Evolutionary conservation across 2,797 vertebrate genomes (phyloP), one percentile per base, ranked within the genome.

Genomic region (Oryzias dopingdopingensis): DNA sequence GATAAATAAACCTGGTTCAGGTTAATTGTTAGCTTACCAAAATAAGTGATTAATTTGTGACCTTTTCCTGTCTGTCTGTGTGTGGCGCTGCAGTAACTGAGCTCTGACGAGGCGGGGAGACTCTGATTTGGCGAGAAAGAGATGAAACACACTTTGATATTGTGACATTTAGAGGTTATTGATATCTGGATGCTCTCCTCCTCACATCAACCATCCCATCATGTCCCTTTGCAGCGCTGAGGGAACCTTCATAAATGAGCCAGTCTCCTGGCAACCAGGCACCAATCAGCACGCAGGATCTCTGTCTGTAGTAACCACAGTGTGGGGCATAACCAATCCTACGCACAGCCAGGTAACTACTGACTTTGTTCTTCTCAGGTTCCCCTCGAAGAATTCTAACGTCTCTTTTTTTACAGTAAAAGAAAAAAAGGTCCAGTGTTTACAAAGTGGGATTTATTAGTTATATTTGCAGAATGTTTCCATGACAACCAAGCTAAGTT

Each of bases 261-360:
- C 90, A 88, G 88, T 90, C 86, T 90, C 90, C 89, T 91, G 96
- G 96, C 96, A 96, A 92, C 96, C 93, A 83, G 94, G 89, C 77
- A 91, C 93, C 94, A 93, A 92, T 92, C 95, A 96, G 91, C 94
- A 95, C 1, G 74, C 95, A 55, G 94, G 95, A 87, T 95, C 95
- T 85, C 94, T 97, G 82, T 97, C 96, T 24, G 95, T 96, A 89
- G 96, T 98, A 91, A 98, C 96, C 77, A 98, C 95, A 20, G 95
- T 97, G 91, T 98, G 95, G 96, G 96, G 96, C 77, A 94, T 98
- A 69, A 94, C 94, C 93, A 96, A 92, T 92, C 91, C 95, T 61
- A 94, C 95, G 61, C 94, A 93, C 90, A 97, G 94, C 89, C 96
- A 98, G 95, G 96, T 98, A 93, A 89, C 70, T 58, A 72, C 71